These are phyloP conservation scores for Lindbergichthys nudifrons DNA, from an alignment of 2,797 vertebrate species.

Conservation along the genomic window DNA sequence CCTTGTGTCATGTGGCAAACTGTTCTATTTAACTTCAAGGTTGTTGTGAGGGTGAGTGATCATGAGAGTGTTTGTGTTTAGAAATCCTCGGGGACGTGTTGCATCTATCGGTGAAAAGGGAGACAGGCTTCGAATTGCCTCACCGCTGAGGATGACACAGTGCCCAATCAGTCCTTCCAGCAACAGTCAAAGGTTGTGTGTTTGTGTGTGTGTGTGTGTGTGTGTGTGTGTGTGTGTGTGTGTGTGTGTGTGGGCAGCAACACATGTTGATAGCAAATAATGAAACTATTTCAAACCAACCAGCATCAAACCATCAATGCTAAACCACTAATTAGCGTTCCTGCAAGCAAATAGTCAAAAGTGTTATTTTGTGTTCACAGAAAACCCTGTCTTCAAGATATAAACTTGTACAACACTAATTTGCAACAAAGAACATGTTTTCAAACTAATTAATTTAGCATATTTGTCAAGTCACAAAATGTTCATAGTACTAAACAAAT, in stretches of 20 bases:
- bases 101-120: conserved; percentile 62
- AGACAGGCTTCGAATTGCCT: conserved; percentile 72
- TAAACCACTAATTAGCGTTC: conserved; percentile 11
- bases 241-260: neutral
- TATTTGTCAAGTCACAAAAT: too few species aligned
- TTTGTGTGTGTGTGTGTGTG: too few species aligned
- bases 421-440: neutral
- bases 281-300: conserved; percentile 1
- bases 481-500: neutral
- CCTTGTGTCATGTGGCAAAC: conserved; percentile 52
- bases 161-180: conserved; percentile 63
- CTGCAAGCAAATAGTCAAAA: neutral
- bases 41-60: conserved; percentile 58
- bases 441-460: too few species aligned
- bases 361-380: neutral
- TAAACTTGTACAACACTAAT: neutral
- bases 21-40: conserved; percentile 60
- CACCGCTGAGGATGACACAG: conserved; percentile 63
- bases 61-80: conserved; percentile 66
- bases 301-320: neutral
- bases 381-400: neutral
- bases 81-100: conserved; percentile 61
- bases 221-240: too few species aligned
- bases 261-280: conserved; percentile 1
- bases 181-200: conserved; percentile 45